Conservation (phyloP, 2,113 vertebrate species). For the Carassius auratus region DNA sequence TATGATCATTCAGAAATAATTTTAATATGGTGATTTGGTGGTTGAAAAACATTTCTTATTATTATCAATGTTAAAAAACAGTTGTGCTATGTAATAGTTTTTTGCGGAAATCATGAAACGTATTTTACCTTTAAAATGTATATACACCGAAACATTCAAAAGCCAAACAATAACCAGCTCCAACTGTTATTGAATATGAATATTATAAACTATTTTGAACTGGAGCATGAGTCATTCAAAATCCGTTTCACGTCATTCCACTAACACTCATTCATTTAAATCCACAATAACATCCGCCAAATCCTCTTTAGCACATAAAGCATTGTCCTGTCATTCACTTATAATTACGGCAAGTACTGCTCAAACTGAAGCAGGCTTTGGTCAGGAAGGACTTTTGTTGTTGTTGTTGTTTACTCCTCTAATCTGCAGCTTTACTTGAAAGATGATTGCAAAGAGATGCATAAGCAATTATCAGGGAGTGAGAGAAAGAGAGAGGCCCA, state of each 20-base stretch:
- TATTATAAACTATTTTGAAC: not conserved
- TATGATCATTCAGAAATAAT: not conserved
- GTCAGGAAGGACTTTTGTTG: not conserved
- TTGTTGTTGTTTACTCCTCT: not conserved
- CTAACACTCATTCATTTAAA: not conserved
- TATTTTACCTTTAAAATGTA: too few species aligned
- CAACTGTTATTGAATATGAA: not conserved
- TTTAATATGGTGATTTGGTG: not conserved
- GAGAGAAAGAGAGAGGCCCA: not conserved
- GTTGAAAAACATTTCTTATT: not conserved
- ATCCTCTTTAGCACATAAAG: conserved; percentile 28
- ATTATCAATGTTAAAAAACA: too few species aligned
- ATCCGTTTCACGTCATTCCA: not conserved
- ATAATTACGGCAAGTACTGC: not conserved
- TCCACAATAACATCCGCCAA: not conserved
- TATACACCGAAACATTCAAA: too few species aligned
- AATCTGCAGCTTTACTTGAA: not conserved
- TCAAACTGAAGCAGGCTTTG: not conserved
- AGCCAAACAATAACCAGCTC: not conserved
- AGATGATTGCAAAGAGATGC: conserved; percentile 19
- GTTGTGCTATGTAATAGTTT: too few species aligned
- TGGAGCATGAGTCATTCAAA: not conserved
- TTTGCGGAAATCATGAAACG: too few species aligned
- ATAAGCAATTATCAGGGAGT: not conserved
- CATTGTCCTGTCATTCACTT: conserved; percentile 4